Conservation (phyloP, 1,140 invertebrate species). For the Drosophila mauritiana region DNA sequence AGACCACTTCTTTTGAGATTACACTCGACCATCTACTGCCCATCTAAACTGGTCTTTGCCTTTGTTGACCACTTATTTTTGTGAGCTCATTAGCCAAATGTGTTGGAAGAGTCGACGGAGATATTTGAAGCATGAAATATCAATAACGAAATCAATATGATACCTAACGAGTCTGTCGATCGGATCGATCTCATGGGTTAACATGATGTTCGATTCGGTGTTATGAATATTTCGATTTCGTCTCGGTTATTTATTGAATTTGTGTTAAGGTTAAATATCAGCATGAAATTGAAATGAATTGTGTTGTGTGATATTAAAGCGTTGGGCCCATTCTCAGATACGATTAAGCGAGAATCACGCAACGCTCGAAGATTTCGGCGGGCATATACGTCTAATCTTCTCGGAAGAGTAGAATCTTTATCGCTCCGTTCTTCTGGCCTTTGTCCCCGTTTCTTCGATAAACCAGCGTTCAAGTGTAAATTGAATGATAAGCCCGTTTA, state of each 20-base stretch:
- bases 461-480: constrained; percentile 28
- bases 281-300: constrained; percentile 76
- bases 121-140: constrained; percentile 42
- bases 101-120: constrained; percentile 18
- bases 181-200: constrained; percentile 30
- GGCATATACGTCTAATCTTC: constrained; percentile 2
- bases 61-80: constrained; percentile 2
- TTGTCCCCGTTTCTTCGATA: constrained; percentile 20
- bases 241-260: constrained; percentile 53
- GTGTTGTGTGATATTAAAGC: constrained; percentile 41
- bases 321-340: constrained; percentile 12
- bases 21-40: no score
- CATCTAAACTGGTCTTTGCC: background rate
- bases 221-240: constrained; percentile 18
- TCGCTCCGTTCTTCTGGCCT: constrained; percentile 30
- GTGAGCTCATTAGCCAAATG: constrained; percentile 23
- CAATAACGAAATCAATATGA: constrained; percentile 37
- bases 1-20: no score
- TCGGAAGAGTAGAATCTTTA: constrained; percentile 13
- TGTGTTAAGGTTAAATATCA: constrained; percentile 65
- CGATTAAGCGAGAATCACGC: constrained; percentile 14
- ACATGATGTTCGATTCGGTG: constrained; percentile 28
- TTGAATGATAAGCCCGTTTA: constrained; percentile 43
- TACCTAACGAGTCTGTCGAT: constrained; percentile 42
- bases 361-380: constrained; percentile 2